A percentile compares a stretch with the other conserved stretches of the same genome.
Evolutionary conservation across 1,140 invertebrate species (phyloP).

Genomic region (Oscheius sp.): DNA sequence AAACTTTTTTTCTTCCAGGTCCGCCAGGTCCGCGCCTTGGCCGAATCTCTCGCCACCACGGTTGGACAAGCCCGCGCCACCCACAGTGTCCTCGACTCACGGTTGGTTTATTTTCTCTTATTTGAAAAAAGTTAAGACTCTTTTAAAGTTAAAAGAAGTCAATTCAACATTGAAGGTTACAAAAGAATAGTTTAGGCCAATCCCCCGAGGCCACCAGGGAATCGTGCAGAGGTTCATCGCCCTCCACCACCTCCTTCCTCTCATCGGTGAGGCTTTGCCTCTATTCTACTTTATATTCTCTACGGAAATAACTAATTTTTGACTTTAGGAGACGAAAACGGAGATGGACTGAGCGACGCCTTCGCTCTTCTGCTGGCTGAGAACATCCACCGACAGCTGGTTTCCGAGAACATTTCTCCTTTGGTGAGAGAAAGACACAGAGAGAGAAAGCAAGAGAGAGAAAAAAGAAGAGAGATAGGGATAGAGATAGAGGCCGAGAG

Average conservation of each 20-base stretch:
- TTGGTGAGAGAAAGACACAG: background rate
- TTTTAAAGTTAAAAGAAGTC: no score
- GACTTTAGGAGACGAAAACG: background rate
- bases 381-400: constrained; percentile 21
- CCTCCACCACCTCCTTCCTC: constrained; percentile 28
- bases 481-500: no score
- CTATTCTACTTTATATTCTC: background rate
- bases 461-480: no score
- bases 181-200: background rate
- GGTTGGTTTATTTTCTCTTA: background rate
- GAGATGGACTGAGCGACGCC: constrained; percentile 27
- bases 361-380: constrained; percentile 34
- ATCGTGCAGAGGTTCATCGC: constrained; percentile 18
- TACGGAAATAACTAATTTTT: background rate
- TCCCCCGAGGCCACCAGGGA: background rate
- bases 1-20: background rate
- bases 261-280: constrained; percentile 5
- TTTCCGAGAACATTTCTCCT: background rate
- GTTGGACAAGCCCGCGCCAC: background rate
- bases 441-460: no score
- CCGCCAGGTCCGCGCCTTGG: constrained; percentile 3
- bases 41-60: background rate
- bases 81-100: background rate
- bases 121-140: background rate
- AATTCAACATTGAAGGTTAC: background rate